Evolutionary conservation across 2,797 vertebrate genomes (phyloP).

Genomic region (Cynopterus sphinx): DNA sequence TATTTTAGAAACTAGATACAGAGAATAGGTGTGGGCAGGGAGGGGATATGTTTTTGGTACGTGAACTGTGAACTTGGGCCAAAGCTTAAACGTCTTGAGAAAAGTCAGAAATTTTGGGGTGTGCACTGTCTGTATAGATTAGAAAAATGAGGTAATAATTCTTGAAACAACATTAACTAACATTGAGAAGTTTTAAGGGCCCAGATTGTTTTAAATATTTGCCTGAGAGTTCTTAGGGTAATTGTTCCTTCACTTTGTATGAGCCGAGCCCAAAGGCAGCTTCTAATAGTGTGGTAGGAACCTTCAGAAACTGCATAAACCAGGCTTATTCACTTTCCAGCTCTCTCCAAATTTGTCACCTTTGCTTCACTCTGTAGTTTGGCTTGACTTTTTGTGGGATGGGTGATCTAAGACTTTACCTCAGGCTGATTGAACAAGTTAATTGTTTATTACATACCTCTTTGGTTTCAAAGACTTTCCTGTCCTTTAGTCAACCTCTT

Average conservation of each 20-base stretch:
- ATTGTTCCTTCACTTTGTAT: background rate
- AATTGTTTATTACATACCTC: background rate
- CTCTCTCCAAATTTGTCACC: background rate
- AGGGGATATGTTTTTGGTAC: background rate
- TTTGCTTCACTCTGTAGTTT: background rate
- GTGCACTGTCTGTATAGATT: background rate
- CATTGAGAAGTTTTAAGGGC: background rate
- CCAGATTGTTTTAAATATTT: background rate
- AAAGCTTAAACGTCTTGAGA: conserved; percentile 25
- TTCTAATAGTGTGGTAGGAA: background rate
- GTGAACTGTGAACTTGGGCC: background rate
- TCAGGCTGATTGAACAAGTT: background rate
- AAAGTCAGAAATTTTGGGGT: background rate
- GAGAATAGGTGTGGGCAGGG: background rate
- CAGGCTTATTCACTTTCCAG: background rate
- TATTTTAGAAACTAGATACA: conserved; percentile 9
- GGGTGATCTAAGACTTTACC: background rate
- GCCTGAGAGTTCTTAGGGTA: background rate
- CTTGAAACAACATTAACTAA: background rate
- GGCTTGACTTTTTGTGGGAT: background rate
- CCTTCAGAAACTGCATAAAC: background rate
- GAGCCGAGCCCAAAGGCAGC: background rate
- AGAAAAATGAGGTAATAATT: conserved; percentile 25
- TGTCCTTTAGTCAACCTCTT: background rate
- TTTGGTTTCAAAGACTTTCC: conserved; percentile 21